Conservation (phyloP, 2,888 invertebrate species). For the Achlya flavicornis region DNA sequence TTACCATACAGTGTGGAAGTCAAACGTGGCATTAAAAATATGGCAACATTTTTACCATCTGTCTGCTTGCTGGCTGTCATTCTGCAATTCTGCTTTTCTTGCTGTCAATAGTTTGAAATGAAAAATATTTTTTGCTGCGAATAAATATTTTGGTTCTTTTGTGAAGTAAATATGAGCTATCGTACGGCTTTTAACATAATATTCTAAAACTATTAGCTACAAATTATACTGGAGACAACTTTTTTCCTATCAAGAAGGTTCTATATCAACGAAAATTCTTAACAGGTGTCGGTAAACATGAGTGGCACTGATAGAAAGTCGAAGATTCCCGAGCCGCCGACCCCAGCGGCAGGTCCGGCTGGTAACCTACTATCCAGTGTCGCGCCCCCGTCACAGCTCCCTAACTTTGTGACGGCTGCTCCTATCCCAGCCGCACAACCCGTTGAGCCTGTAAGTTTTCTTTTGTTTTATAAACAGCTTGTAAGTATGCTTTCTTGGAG, state of each 20-base stretch:
- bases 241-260: neutral
- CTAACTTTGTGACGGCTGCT: conserved; percentile 84
- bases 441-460: conserved; percentile 27
- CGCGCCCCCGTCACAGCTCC: conserved; percentile 87
- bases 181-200: neutral
- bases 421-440: conserved; percentile 32
- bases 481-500: no score
- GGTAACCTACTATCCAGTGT: conserved; percentile 87
- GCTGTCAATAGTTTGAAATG: conserved; percentile 19
- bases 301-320: conserved; percentile 63
- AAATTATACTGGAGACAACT: neutral
- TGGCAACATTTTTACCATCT: neutral
- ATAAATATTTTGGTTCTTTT: conserved; percentile 29
- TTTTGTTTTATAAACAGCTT: neutral
- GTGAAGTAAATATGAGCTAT: conserved; percentile 17
- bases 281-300: conserved; percentile 32
- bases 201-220: neutral
- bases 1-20: no score
- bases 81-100: no score
- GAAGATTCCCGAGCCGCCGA: conserved; percentile 73
- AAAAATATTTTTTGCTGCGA: conserved; percentile 24
- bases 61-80: neutral
- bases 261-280: neutral
- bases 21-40: neutral
- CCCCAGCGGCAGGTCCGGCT: conserved; percentile 62